Base-by-base conservation (phyloP, 2,888 invertebrate species). In the Entomobrya multifasciata region DNA sequence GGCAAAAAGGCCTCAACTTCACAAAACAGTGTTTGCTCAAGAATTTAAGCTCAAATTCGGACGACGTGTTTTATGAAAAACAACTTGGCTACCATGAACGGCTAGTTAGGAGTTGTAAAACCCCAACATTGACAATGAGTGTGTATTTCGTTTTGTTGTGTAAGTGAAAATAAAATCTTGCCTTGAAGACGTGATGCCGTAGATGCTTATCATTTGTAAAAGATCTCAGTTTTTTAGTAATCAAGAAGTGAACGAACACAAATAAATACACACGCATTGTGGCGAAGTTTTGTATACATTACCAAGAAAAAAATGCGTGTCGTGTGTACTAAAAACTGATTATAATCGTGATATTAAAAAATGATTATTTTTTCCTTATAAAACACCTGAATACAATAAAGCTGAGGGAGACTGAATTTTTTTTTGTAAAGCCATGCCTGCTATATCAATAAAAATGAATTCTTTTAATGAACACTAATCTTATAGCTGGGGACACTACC, bases 141-240 rank as follows among this genome's bases (percentile, higher is more conserved):
- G 57, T 41, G 27, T 25, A 20, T 25, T 22, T 13, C 5, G n/a
- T 55, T 65, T 30, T 79, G 25, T 41, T 47, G 65, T n/a, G 55
- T 57, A 22, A 44, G 25, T 49, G 49, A 52, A 79, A 79, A 44
- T 30, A 27, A 49, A 30, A 25, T 67, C 27, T 44, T n/a, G 25
- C 47, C n/a, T 47, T n/a, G 27, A 4, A 82, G 49, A 62, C 27
- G 30, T 44, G 60, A 27, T 82, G 72, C 74, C 74, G 17, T 82
- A 74, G 74, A 82, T 74, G 74, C 82, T 76, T 82, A 82, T 82
- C 82, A 47, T 15, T 17, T 47, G 47, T 47, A 72, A 52, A 47
- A 47, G 72, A 72, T 72, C 72, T 15, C 22, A 49, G 10, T 6
- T 47, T 72, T 70, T 65, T 25, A 49, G 22, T 49, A 72, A 47